Percentiles rank a stretch among this genome's conserved stretches.
phyloP scores from a whole-genome alignment of 2,797 vertebrate genomes.

The Euthynnus affinis region DNA sequence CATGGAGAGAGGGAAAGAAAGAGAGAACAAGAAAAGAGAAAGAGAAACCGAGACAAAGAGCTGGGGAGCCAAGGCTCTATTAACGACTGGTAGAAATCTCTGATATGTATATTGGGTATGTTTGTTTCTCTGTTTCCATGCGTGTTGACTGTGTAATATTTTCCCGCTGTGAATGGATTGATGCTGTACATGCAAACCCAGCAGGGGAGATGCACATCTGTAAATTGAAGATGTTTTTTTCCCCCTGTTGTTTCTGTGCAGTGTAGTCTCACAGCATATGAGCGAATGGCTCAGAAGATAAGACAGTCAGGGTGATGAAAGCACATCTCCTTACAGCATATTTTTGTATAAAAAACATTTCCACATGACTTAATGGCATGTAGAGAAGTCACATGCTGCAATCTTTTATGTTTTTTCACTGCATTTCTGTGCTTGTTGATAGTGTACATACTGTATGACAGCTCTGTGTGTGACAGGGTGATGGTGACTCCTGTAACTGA shows the following conservation, averaged over 20 bases:
- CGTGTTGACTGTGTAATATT: slow-evolving; percentile 66
- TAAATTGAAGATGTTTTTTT: slow-evolving; percentile 65
- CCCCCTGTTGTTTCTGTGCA: slow-evolving; percentile 44
- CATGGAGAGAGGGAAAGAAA: slow-evolving; percentile 29
- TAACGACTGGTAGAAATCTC: slow-evolving; percentile 59
- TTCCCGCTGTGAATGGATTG: slow-evolving; percentile 72
- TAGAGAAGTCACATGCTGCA: slow-evolving; percentile 57
- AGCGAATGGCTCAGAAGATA: slow-evolving; percentile 59
- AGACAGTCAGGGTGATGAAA: slow-evolving; percentile 64
- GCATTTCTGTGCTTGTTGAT: slow-evolving; percentile 13
- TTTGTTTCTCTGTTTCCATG: slow-evolving; percentile 69
- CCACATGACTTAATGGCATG: slow-evolving; percentile 55
- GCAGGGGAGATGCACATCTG: slow-evolving; percentile 61
- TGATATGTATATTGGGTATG: slow-evolving; percentile 65
- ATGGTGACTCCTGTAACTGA: slow-evolving; percentile 20
- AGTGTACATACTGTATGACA: background rate
- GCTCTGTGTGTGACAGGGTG: slow-evolving; percentile 17
- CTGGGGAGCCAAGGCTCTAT: slow-evolving; percentile 33
- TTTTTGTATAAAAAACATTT: slow-evolving; percentile 54
- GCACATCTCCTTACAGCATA: slow-evolving; percentile 49
- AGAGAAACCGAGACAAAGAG: slow-evolving; percentile 31
- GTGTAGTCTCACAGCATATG: slow-evolving; percentile 48
- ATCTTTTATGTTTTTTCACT: slow-evolving; percentile 29
- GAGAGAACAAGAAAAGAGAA: slow-evolving; percentile 35
- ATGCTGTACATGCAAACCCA: slow-evolving; percentile 74